These are phyloP conservation scores for Metalampra italica DNA, from an alignment of 2,888 invertebrate species.

Conservation along the genomic window DNA sequence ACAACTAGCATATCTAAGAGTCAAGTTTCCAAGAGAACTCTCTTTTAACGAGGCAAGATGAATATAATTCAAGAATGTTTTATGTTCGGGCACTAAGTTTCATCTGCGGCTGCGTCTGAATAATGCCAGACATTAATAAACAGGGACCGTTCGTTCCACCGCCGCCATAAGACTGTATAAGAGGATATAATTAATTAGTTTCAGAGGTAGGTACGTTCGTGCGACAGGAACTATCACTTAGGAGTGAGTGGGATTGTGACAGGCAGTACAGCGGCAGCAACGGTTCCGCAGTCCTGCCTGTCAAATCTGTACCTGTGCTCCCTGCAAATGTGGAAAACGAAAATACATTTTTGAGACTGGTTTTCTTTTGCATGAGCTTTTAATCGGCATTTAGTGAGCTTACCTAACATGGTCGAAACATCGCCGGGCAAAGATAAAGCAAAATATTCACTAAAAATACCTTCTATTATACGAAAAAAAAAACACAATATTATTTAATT, in stretches of 20 bases:
- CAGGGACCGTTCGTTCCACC: constrained; percentile 50
- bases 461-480: too few species aligned
- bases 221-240: constrained; percentile 57
- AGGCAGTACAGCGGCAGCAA: not conserved
- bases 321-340: not conserved
- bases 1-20: constrained; percentile 38
- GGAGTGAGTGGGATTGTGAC: constrained; percentile 36
- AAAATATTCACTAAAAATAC: too few species aligned
- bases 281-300: not conserved
- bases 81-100: constrained; percentile 50
- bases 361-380: not conserved
- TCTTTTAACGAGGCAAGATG: constrained; percentile 57
- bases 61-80: constrained; percentile 61
- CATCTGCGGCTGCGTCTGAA: constrained; percentile 67
- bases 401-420: too few species aligned
- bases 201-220: constrained; percentile 34
- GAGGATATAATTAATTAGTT: constrained; percentile 63
- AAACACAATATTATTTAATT: too few species aligned
- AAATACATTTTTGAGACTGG: not conserved
- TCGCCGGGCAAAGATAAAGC: too few species aligned
- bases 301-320: not conserved
- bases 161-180: constrained; percentile 50
- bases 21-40: constrained; percentile 52
- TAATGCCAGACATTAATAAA: constrained; percentile 72
- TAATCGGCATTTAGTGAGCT: too few species aligned